These are phyloP conservation scores for Pocillopora damicornis DNA, from an alignment of 64 coral and sea anemone species.

Conservation along the genomic window DNA sequence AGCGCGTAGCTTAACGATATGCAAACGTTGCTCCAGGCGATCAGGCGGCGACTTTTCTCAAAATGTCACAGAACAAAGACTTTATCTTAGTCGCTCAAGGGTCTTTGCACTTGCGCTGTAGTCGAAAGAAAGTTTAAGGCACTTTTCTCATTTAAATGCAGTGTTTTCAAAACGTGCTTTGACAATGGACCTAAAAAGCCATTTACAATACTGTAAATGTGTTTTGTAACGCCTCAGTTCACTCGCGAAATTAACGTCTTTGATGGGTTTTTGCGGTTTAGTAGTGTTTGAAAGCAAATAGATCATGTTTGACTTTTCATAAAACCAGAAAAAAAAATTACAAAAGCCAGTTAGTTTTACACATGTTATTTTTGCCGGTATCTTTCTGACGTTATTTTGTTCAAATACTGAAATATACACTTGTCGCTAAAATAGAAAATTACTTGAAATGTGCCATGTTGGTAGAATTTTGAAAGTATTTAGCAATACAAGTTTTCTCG, in stretches of 20 bases:
- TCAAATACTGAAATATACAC: no score
- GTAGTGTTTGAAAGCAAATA: neutral
- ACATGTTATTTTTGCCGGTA: neutral
- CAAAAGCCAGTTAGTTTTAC: neutral
- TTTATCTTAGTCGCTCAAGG: slow-evolving; percentile 13
- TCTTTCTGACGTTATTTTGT: no score
- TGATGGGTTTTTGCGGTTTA: neutral
- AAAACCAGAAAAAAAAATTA: neutral
- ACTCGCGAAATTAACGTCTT: neutral
- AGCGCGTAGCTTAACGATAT: slow-evolving; percentile 14
- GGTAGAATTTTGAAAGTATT: neutral
- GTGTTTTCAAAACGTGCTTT: slow-evolving; percentile 6
- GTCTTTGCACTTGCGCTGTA: slow-evolving; percentile 12
- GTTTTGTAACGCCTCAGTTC: slow-evolving; percentile 9
- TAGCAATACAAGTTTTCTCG: neutral
- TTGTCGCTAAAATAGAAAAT: neutral
- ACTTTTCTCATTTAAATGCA: slow-evolving; percentile 35
- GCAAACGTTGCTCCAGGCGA: slow-evolving; percentile 1
- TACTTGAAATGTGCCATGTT: neutral
- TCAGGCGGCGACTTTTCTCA: neutral
- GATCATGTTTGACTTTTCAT: neutral
- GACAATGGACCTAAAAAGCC: neutral
- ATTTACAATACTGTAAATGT: neutral
- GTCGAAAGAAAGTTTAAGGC: slow-evolving; percentile 2
- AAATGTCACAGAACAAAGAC: slow-evolving; percentile 14